Percentiles rank a stretch among this genome's conserved stretches.
phyloP scores from a whole-genome alignment of 2,113 vertebrate genomes.

The Barbus barbus region DNA sequence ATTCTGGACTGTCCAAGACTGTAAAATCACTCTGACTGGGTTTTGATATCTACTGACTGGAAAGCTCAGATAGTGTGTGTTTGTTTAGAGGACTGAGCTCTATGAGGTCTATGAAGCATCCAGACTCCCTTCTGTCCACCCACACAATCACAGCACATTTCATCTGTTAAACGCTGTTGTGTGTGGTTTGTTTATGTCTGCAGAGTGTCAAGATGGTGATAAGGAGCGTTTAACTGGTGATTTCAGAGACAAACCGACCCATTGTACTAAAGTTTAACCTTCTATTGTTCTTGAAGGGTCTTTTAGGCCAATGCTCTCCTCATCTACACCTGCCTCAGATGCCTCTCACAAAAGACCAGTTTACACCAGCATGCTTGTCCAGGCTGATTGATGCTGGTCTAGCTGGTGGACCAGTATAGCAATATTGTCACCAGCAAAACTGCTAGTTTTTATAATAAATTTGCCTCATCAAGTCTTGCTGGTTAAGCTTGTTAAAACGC shows the following conservation, averaged over 20 bases:
- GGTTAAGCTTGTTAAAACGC: too few relatives aligned
- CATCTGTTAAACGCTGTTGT: not conserved
- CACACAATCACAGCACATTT: slow-evolving; percentile 4
- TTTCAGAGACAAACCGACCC: not conserved
- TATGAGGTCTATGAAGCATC: slow-evolving; percentile 25
- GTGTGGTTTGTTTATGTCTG: slow-evolving; percentile 7
- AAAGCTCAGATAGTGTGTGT: slow-evolving; percentile 2
- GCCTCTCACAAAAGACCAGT: not conserved
- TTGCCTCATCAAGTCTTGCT: too few relatives aligned
- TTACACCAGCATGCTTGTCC: not conserved
- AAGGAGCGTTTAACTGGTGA: not conserved
- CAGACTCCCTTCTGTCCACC: slow-evolving; percentile 23
- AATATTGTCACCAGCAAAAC: not conserved
- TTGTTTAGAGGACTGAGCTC: slow-evolving; percentile 9
- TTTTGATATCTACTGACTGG: not conserved
- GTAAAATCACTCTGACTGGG: not conserved
- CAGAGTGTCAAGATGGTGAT: not conserved
- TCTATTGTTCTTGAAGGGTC: not conserved
- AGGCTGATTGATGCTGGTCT: not conserved
- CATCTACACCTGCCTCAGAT: not conserved
- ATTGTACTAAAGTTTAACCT: not conserved
- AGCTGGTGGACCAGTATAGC: not conserved
- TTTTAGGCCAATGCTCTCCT: not conserved
- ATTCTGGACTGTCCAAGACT: not conserved
- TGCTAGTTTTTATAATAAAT: too few relatives aligned